These are phyloP conservation scores for Geodia barretti DNA, from an alignment of 37 sponge, comb jelly and placozoan species.

Conservation along the genomic window DNA sequence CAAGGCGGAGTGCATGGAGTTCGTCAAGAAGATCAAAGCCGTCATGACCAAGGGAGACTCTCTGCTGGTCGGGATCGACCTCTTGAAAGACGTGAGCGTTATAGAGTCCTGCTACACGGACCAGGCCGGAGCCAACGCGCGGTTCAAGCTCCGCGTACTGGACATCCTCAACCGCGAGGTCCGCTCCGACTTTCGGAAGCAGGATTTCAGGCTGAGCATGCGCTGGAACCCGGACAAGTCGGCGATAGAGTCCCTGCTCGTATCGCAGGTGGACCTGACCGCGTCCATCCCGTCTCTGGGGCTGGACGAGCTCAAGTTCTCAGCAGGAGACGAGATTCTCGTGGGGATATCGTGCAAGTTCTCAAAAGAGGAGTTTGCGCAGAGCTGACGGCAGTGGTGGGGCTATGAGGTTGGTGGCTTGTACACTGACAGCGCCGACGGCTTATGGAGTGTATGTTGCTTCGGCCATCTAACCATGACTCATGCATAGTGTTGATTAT, in stretches of 20 bases:
- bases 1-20: not conserved
- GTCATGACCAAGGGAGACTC: not conserved
- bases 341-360: not conserved
- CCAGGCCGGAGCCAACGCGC: not conserved
- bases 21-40: not conserved
- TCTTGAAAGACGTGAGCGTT: not conserved
- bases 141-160: not conserved
- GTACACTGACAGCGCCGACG: not conserved
- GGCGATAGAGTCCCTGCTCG: not conserved
- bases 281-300: not conserved
- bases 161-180: not conserved
- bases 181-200: not conserved
- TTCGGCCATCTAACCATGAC: not conserved
- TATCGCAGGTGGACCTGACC: not conserved
- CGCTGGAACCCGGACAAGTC: not conserved
- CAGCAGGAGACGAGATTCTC: not conserved
- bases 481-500: too few species aligned
- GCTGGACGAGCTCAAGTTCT: not conserved
- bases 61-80: not conserved
- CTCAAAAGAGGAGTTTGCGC: not conserved
- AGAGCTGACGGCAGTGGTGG: too few species aligned
- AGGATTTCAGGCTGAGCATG: not conserved
- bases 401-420: not conserved
- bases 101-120: not conserved
- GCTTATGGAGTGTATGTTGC: not conserved